A percentile compares a stretch with the other conserved stretches of the same genome.
Evolutionary conservation across 2,888 invertebrate species (phyloP).

Genomic region (Ernsta delagoae): DNA sequence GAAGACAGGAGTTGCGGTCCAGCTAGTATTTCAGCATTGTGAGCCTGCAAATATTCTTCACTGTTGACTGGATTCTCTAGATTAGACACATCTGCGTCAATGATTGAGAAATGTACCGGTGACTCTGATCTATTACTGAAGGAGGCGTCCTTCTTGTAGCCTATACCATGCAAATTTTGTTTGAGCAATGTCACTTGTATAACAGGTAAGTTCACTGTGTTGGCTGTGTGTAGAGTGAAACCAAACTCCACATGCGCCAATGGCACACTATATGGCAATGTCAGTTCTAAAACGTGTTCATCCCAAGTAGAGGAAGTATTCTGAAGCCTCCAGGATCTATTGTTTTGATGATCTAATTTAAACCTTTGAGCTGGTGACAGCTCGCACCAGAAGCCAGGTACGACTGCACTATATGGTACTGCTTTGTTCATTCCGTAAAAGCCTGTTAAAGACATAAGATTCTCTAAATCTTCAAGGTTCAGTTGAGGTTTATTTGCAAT

Average conservation of each 20-base stretch:
- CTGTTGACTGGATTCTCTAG: slow-evolving; percentile 91
- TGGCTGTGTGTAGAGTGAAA: slow-evolving; percentile 92
- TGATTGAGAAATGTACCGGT: slow-evolving; percentile 68
- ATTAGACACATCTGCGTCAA: slow-evolving; percentile 67
- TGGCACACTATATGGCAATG: slow-evolving; percentile 90
- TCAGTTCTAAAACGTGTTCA: slow-evolving; percentile 95
- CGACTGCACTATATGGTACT: slow-evolving; percentile 91
- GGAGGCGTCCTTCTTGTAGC: slow-evolving; percentile 80
- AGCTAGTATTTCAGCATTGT: slow-evolving; percentile 95
- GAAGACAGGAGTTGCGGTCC: slow-evolving; percentile 94
- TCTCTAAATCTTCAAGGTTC: slow-evolving; percentile 85
- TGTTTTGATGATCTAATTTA: slow-evolving; percentile 94
- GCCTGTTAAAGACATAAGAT: slow-evolving; percentile 89
- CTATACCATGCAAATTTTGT: slow-evolving; percentile 85
- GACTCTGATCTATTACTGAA: slow-evolving; percentile 71
- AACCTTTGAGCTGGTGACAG: slow-evolving; percentile 96
- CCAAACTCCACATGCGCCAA: slow-evolving; percentile 96
- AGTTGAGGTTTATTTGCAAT: slow-evolving; percentile 86
- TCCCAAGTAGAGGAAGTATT: slow-evolving; percentile 96
- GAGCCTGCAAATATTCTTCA: slow-evolving; percentile 92
- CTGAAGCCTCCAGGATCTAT: slow-evolving; percentile 95
- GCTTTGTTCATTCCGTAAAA: slow-evolving; percentile 87
- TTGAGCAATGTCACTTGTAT: slow-evolving; percentile 89
- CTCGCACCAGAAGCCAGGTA: slow-evolving; percentile 97
- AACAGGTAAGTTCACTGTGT: slow-evolving; percentile 89